Base-by-base conservation (phyloP, 2,888 invertebrate genomes). In the Yponomeuta sedellus region DNA sequence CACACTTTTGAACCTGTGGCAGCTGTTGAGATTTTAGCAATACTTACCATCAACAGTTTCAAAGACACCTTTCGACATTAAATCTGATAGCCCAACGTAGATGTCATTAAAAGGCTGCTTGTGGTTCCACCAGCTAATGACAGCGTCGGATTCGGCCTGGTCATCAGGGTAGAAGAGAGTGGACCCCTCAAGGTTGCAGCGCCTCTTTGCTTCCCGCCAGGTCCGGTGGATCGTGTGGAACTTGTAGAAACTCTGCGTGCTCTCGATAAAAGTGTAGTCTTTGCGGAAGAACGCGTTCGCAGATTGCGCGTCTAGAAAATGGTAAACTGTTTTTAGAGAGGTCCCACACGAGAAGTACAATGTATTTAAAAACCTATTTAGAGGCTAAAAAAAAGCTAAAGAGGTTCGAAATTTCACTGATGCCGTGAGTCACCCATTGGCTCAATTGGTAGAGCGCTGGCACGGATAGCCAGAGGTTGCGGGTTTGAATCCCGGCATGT, bases 201-300 rank as follows among this genome's bases (percentile, higher is more conserved):
- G 70, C 4, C 68, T 72, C 68, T 79, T 81, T 0, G 86, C 86
- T 0, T 81, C 78, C 6, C 71, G 59, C 86, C 86, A 88, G 10
- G 71, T 72, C 67, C 74, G 78, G 4, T 75, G 75, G 20, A 80
- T 63, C 0, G 82, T 83, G 64, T 87, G 83, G 28, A 86, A 74
- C 72, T 88, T 88, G 72, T 87, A 88, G 67, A 87, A 88, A 67
- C 79, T 77, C 6, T 76, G 64, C 8, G 77, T 72, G 0, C 68
- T 69, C 19, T 80, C 76, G 66, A 85, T 64, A 67, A 75, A 87
- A 10, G 66, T 76, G 70, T 87, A 88, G 71, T 88, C 87, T 52
- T 77, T 80, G 5, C 87, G 79, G 69, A 87, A 88, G 69, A 82
- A 82, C 63, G 76, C 79, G 16, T 74, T 70, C 59, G 72, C 68